Percentiles rank a stretch among this genome's conserved stretches.
These are phyloP conservation scores for Chironomus tentans DNA, from an alignment of 2,888 invertebrate genomes.

Conservation along the genomic window DNA sequence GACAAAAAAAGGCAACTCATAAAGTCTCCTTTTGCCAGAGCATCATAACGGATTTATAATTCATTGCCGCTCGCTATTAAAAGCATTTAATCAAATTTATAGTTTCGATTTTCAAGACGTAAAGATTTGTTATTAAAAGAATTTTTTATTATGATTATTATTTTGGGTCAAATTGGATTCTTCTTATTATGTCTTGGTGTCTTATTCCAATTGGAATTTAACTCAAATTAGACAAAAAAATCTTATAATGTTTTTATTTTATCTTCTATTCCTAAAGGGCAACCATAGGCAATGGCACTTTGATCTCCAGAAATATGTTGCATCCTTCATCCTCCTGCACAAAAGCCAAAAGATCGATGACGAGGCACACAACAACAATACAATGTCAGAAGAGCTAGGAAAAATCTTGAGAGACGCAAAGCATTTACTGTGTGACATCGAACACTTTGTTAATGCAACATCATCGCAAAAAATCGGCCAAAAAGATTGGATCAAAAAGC, in stretches of 20 bases:
- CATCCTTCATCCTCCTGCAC: not conserved
- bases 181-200: not conserved
- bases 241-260: not conserved
- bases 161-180: too few species aligned
- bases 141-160: too few species aligned
- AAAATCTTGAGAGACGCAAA: not conserved
- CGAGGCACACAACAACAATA: not conserved
- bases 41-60: not conserved
- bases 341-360: not conserved
- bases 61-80: not conserved
- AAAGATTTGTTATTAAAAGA: not conserved
- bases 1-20: not conserved
- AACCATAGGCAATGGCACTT: not conserved
- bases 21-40: too few species aligned
- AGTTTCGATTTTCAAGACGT: not conserved
- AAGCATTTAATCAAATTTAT: not conserved
- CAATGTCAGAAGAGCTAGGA: not conserved
- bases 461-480: not conserved
- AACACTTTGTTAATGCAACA: slow-evolving; percentile 11
- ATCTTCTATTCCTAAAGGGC: not conserved
- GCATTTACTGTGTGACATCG: not conserved
- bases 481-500: not conserved
- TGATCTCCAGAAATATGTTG: not conserved
- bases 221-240: not conserved
- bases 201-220: not conserved